Evolutionary conservation across 2,888 invertebrate genomes (phyloP), one percentile per base, ranked within the genome.

Genomic region (Amphimallon solstitiale): DNA sequence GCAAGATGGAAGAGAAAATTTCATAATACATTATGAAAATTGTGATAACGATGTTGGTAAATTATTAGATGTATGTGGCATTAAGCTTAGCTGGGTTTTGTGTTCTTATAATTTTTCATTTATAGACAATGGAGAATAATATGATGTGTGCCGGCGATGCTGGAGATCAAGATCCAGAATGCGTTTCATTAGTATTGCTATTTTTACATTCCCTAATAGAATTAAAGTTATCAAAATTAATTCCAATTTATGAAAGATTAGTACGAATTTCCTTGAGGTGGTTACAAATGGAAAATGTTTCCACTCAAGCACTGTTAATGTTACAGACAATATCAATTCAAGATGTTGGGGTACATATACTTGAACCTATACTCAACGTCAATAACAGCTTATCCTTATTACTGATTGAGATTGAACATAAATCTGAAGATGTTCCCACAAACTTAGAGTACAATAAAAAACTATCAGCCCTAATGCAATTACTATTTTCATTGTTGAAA

Each of bases 191-290:
- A 1, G 71, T 86, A 10, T 83, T 87, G 71, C 84, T 86, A 73
- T 86, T 87, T 74, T 75, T 87, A 15, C 75, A 81, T 40, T 83
- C 82, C 0, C 70, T 86, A n/a, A 79, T 86, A n/a, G 80, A 82
- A 69, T 71, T 84, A n/a, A 80, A 83, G 74, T 68, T 84, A 1
- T 73, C 80, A 0, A 75, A 81, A 49, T 72, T 86, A 7, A 68
- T 77, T 10, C 68, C 71, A 5, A 74, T 85, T 1, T 84, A 85
- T 74, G 75, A 82, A 10, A 71, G 74, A 17, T 80, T 85, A 23
- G 79, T 85, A 2, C 78, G 79, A 60, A 70, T 83, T 6, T 83
- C 85, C 0, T 76, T 86, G 68, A 79, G 79, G 10, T 86, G 85
- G 85, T 78, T 86, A 6, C 80, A 84, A 46, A 80, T 81, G 2